phyloP scores from a whole-genome alignment of 2,113 vertebrate genomes.

The Malurus elegans region DNA sequence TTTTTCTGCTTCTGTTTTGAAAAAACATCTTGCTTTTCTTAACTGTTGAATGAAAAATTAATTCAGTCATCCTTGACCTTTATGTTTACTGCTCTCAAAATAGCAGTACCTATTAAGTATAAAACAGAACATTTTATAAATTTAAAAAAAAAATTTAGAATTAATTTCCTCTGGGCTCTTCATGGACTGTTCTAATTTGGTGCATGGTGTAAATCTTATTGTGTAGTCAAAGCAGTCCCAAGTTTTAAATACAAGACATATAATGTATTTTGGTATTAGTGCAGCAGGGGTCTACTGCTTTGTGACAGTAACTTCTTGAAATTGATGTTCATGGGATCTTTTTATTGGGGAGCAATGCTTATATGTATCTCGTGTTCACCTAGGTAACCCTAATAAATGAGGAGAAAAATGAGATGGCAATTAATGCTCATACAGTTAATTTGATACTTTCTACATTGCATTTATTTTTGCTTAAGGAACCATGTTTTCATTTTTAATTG shows the following conservation, averaged over 20 bases:
- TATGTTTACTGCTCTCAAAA: neutral
- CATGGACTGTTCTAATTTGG: neutral
- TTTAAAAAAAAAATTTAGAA: neutral
- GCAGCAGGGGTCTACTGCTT: neutral
- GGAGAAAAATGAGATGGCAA: neutral
- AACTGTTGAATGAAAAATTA: neutral
- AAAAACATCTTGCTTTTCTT: neutral
- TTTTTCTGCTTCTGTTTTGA: neutral
- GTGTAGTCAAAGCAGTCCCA: neutral
- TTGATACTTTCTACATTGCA: neutral
- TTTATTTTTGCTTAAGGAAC: neutral
- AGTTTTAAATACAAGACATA: neutral
- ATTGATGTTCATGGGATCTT: rapidly evolving
- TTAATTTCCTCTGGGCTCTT: neutral
- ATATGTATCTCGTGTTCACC: neutral
- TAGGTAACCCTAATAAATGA: neutral
- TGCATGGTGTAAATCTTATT: neutral
- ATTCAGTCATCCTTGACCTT: neutral
- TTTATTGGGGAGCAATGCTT: neutral
- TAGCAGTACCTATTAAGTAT: neutral
- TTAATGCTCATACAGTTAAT: neutral
- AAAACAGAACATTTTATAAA: neutral
- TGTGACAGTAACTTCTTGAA: neutral
- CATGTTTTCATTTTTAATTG: neutral
- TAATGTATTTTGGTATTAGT: neutral